Conservation (phyloP, 1,140 invertebrate species). For the Dryas iulia region DNA sequence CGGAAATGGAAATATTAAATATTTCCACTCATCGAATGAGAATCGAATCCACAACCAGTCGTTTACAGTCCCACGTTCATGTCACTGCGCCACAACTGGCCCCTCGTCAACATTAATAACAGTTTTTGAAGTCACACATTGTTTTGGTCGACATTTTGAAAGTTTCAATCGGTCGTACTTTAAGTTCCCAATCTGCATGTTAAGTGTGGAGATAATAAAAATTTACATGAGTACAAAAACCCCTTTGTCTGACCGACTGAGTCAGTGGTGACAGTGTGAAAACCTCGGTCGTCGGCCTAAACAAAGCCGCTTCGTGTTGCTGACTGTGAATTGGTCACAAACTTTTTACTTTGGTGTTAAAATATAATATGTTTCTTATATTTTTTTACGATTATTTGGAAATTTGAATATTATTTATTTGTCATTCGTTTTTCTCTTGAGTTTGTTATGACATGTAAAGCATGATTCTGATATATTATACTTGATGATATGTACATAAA, state of each 20-base stretch:
- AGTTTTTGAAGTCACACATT: constrained; percentile 50
- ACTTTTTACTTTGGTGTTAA: not conserved
- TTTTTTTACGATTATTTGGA: not conserved
- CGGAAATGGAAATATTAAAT: too few relatives aligned
- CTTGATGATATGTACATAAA: too few relatives aligned
- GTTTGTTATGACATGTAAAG: not conserved
- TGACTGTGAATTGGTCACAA: constrained; percentile 37
- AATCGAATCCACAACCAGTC: too few relatives aligned
- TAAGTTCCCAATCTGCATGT: constrained; percentile 71
- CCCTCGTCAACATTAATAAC: constrained; percentile 62
- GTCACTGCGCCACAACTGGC: too few relatives aligned
- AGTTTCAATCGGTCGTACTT: constrained; percentile 53
- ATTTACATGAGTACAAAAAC: constrained; percentile 74
- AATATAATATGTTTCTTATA: not conserved
- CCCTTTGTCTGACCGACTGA: constrained; percentile 54
- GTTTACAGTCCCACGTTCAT: too few relatives aligned
- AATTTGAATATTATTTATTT: not conserved
- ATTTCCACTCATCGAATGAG: too few relatives aligned
- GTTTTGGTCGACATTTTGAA: constrained; percentile 54
- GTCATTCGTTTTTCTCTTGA: not conserved
- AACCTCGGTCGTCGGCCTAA: constrained; percentile 64
- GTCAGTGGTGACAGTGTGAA: constrained; percentile 52
- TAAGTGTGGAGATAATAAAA: constrained; percentile 63
- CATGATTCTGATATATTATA: too few relatives aligned
- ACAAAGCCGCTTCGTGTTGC: constrained; percentile 40